Evolutionary conservation across 2,113 vertebrate species (phyloP).

Genomic region (Pseudonaja textilis): DNA sequence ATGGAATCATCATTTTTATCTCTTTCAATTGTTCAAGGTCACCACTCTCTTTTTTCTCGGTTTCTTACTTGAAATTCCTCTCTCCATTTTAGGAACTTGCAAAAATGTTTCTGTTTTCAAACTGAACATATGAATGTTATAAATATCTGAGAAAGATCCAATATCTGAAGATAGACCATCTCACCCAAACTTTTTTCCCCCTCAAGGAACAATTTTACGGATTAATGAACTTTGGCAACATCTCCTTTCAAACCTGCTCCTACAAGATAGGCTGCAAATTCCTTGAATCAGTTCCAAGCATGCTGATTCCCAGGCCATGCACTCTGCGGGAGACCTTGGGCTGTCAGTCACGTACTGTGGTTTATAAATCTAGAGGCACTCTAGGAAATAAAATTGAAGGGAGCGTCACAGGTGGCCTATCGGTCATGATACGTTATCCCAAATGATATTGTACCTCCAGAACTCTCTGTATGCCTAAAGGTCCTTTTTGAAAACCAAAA

Average conservation of each 20-base stretch:
- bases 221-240: constrained; percentile 52
- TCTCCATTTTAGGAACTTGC: constrained; percentile 46
- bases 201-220: constrained; percentile 29
- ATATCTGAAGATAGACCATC: constrained; percentile 9
- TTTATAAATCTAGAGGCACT: constrained; percentile 30
- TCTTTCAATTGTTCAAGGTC: constrained; percentile 38
- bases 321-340: constrained; percentile 59
- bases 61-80: neutral
- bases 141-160: constrained; percentile 51
- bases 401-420: constrained; percentile 32
- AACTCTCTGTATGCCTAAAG: constrained; percentile 1
- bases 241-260: constrained; percentile 49
- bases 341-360: constrained; percentile 49
- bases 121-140: constrained; percentile 46
- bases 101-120: constrained; percentile 55
- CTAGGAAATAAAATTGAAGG: neutral
- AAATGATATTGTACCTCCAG: neutral
- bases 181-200: constrained; percentile 24
- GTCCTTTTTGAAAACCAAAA: neutral
- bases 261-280: constrained; percentile 59
- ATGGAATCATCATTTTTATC: constrained; percentile 62
- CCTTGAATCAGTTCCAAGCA: constrained; percentile 59
- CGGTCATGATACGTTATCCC: constrained; percentile 35
- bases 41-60: constrained; percentile 47
- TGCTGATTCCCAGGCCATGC: constrained; percentile 27